These are phyloP conservation scores for Sturmia bella DNA, from an alignment of 2,888 invertebrate species.

Conservation along the genomic window DNA sequence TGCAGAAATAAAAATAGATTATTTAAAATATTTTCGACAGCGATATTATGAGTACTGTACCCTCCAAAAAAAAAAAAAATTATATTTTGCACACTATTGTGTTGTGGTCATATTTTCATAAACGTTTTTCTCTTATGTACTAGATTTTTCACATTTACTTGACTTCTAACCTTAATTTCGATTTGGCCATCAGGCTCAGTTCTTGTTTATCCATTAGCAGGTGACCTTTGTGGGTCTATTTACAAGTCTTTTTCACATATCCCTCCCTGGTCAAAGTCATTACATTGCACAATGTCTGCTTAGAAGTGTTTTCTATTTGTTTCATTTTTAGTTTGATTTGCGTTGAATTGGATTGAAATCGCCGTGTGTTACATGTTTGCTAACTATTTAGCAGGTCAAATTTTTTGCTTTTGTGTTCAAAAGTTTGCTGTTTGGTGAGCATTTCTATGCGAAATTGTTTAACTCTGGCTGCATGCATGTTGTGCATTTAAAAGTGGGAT, in stretches of 20 bases:
- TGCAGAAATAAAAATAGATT: too few species aligned
- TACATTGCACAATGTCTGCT: slow-evolving; percentile 13
- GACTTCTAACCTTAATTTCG: too few species aligned
- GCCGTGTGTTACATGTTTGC: slow-evolving; percentile 24
- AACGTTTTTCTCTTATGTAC: too few species aligned
- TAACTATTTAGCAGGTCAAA: slow-evolving; percentile 34
- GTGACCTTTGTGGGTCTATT: too few species aligned
- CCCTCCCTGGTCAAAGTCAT: slow-evolving; percentile 19
- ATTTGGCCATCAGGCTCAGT: too few species aligned
- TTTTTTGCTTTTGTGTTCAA: neutral
- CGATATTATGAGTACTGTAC: too few species aligned
- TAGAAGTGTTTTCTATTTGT: neutral
- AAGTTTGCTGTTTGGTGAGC: slow-evolving; percentile 8
- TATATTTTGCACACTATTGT: too few species aligned
- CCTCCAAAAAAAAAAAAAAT: too few species aligned
- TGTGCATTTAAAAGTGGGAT: neutral
- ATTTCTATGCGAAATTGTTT: slow-evolving; percentile 5
- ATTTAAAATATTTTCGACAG: too few species aligned
- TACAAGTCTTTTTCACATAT: neutral
- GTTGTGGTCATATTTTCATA: too few species aligned
- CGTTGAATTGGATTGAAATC: slow-evolving; percentile 48
- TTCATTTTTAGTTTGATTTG: slow-evolving; percentile 26
- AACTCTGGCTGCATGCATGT: neutral
- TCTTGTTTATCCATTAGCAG: too few species aligned
- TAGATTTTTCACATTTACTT: too few species aligned